A percentile compares a stretch with the other conserved stretches of the same genome.
phyloP scores from a whole-genome alignment of 2,113 vertebrate species.

The Natator depressus region DNA sequence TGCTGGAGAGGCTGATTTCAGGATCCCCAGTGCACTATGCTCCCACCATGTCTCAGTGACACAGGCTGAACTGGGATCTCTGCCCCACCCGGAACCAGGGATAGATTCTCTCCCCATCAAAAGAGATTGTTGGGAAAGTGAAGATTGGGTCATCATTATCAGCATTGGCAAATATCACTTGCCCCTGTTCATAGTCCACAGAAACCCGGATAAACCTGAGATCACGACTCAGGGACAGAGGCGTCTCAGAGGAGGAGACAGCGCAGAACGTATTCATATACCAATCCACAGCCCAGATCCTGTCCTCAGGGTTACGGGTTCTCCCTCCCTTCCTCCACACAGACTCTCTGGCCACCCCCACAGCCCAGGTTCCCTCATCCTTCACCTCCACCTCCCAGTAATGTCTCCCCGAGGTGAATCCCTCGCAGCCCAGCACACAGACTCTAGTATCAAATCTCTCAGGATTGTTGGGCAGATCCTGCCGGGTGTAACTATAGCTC shows the following conservation, averaged over 20 bases:
- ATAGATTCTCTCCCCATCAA: neutral
- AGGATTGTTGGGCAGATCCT: too few species aligned
- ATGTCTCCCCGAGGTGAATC: too few species aligned
- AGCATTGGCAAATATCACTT: constrained; percentile 60
- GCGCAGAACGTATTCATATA: constrained; percentile 48
- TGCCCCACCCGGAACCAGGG: neutral
- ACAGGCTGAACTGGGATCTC: neutral
- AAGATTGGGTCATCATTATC: constrained; percentile 39
- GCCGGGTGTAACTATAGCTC: too few species aligned
- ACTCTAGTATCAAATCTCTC: too few species aligned
- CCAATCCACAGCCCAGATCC: constrained; percentile 66
- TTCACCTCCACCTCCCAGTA: too few species aligned
- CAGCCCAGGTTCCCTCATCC: constrained; percentile 32
- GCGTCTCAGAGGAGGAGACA: neutral
- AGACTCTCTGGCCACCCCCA: constrained; percentile 51
- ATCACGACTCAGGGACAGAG: constrained; percentile 22
- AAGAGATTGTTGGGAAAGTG: neutral
- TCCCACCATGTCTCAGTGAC: too few species aligned
- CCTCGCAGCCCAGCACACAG: too few species aligned
- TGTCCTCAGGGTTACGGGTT: constrained; percentile 51
- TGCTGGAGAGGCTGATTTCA: too few species aligned
- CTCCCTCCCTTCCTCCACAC: constrained; percentile 68
- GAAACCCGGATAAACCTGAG: constrained; percentile 1
- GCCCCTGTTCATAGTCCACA: constrained; percentile 48
- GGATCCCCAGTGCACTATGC: too few species aligned